Conservation (phyloP, 2,888 invertebrate species). For the Amblyjoppa fuscipennis region DNA sequence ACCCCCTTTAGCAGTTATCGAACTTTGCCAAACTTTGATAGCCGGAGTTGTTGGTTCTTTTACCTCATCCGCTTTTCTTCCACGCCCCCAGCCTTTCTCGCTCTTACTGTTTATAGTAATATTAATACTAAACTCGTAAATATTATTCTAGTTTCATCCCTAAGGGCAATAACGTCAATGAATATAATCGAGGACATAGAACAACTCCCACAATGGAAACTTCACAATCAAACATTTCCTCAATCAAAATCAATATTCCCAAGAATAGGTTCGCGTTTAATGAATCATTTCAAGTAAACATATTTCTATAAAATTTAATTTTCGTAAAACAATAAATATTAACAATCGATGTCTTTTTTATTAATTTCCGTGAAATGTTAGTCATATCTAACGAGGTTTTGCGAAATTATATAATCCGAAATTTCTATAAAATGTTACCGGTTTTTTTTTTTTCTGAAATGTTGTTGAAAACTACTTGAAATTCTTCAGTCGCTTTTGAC, state of each 20-base stretch:
- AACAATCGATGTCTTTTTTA: too few species aligned
- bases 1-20: slow-evolving; percentile 38
- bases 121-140: slow-evolving; percentile 41
- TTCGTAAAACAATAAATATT: background rate
- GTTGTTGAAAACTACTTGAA: too few species aligned
- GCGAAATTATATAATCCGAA: too few species aligned
- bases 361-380: too few species aligned
- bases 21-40: slow-evolving; percentile 64
- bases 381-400: too few species aligned
- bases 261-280: background rate
- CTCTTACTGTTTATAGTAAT: slow-evolving; percentile 28
- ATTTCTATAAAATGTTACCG: too few species aligned
- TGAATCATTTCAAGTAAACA: background rate
- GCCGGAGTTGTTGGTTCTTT: slow-evolving; percentile 63
- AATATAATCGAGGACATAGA: background rate
- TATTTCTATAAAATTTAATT: background rate
- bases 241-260: background rate
- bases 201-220: background rate
- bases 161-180: slow-evolving; percentile 33
- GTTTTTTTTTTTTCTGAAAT: too few species aligned
- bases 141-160: slow-evolving; percentile 45
- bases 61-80: slow-evolving; percentile 49
- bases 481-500: too few species aligned
- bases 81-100: background rate
- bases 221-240: background rate